phyloP scores from a whole-genome alignment of 2,797 vertebrate genomes.

The Muraenolepis orangiensis region DNA sequence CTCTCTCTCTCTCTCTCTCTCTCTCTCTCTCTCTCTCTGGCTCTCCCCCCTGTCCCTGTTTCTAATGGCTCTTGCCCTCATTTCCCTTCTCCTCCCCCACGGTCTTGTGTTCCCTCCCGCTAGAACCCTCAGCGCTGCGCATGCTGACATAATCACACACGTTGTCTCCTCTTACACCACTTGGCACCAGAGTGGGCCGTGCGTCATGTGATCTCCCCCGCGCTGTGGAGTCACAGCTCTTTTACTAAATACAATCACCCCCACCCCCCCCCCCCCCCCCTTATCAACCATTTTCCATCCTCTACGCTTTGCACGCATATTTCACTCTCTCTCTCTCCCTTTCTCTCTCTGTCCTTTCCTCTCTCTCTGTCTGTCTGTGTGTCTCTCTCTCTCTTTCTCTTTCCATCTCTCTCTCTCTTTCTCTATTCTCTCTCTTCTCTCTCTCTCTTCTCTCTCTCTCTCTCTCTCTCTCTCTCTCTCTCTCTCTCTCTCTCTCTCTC shows the following conservation, averaged over 20 bases:
- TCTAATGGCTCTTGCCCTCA: not conserved
- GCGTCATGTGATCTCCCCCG: not conserved
- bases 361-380: not conserved
- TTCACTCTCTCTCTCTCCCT: constrained; percentile 4
- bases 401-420: constrained; percentile 14
- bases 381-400: not conserved
- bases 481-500: not conserved
- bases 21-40: not conserved
- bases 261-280: not conserved
- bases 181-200: not conserved
- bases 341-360: not conserved
- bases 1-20: not conserved
- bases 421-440: constrained; percentile 41
- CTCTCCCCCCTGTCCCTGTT: not conserved
- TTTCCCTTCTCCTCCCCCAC: not conserved
- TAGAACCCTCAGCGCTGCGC: not conserved
- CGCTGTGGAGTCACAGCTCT: not conserved
- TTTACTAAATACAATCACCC: not conserved
- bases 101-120: not conserved
- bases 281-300: not conserved
- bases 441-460: constrained; percentile 17
- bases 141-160: not conserved
- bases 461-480: constrained; percentile 12
- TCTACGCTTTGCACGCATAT: constrained; percentile 5
- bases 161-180: not conserved